Percentiles rank a stretch among this genome's conserved stretches.
Conservation (phyloP, 2,888 invertebrate genomes). For the Chymomyza caudatula region DNA sequence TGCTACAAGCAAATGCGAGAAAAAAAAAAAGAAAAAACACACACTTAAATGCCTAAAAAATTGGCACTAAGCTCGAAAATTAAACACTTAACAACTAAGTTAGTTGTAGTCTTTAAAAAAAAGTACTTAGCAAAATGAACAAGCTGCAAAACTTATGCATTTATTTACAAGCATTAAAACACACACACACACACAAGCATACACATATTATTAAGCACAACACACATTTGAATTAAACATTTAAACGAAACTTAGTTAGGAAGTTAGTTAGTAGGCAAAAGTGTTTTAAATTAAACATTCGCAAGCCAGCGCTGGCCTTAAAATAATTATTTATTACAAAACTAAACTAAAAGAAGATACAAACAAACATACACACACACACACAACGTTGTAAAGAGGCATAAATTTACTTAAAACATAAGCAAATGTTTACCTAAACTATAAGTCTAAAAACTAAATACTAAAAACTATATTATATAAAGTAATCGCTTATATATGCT, state of each 20-base stretch:
- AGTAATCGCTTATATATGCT: slow-evolving; percentile 44
- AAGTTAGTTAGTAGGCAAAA: not conserved
- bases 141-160: slow-evolving; percentile 49
- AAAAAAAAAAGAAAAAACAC: too few relatives aligned
- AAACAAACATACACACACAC: not conserved
- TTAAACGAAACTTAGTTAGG: too few relatives aligned
- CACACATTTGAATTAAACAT: not conserved
- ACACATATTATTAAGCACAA: too few relatives aligned
- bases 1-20: not conserved
- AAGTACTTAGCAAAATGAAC: slow-evolving; percentile 39
- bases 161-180: slow-evolving; percentile 46
- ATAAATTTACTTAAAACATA: slow-evolving; percentile 16
- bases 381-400: slow-evolving; percentile 37
- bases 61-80: too few relatives aligned
- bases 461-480: not conserved
- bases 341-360: not conserved
- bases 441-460: not conserved
- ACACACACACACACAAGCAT: not conserved
- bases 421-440: not conserved
- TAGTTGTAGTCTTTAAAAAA: not conserved
- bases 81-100: not conserved
- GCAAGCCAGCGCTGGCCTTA: too few relatives aligned
- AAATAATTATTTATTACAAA: not conserved
- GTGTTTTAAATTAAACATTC: not conserved
- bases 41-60: too few relatives aligned